Evolutionary conservation across 2,888 invertebrate species (phyloP).

Genomic region (Linnaemya tessellans): DNA sequence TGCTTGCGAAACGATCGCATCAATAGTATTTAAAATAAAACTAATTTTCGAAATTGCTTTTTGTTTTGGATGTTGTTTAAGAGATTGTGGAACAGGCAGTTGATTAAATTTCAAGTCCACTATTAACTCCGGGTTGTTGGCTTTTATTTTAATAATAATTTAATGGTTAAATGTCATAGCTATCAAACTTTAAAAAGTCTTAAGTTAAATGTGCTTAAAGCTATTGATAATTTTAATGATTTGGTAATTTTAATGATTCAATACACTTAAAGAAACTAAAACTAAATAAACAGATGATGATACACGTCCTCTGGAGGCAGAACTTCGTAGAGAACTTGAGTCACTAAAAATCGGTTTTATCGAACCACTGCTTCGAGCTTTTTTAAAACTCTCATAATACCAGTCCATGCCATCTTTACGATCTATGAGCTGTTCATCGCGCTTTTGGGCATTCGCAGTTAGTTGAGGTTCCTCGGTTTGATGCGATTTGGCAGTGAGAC

Average conservation of each 20-base stretch:
- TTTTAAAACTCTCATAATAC: conserved; percentile 92
- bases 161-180: conserved; percentile 40
- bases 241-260: conserved; percentile 42
- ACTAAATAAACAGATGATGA: conserved; percentile 42
- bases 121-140: not conserved
- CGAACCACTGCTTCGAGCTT: conserved; percentile 61
- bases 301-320: not conserved
- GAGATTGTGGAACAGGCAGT: too few relatives aligned
- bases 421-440: conserved; percentile 63
- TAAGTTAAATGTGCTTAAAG: not conserved
- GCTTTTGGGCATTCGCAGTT: conserved; percentile 77
- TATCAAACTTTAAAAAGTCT: not conserved
- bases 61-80: too few relatives aligned
- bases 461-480: conserved; percentile 68
- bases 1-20: too few relatives aligned
- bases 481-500: conserved; percentile 70
- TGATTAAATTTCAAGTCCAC: too few relatives aligned
- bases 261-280: conserved; percentile 50
- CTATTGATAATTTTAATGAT: conserved; percentile 26
- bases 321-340: conserved; percentile 46
- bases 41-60: too few relatives aligned
- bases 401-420: conserved; percentile 88
- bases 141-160: conserved; percentile 41
- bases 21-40: too few relatives aligned
- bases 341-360: conserved; percentile 53